A percentile compares a stretch with the other conserved stretches of the same genome.
These are phyloP conservation scores for Pseudoips prasinana DNA, from an alignment of 2,888 invertebrate species.

Conservation along the genomic window DNA sequence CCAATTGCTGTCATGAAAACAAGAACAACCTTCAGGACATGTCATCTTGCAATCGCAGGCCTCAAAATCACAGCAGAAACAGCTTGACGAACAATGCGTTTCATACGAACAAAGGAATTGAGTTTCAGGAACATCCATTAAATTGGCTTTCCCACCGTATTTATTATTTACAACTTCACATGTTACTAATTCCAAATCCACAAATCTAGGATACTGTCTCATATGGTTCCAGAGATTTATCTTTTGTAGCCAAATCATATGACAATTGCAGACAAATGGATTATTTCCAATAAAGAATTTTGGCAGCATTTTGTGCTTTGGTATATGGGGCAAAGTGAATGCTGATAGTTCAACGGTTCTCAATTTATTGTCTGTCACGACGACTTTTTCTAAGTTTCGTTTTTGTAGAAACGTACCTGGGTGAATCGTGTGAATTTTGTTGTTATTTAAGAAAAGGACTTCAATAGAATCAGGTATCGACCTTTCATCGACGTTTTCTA, in stretches of 20 bases:
- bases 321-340: slow-evolving; percentile 85
- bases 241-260: slow-evolving; percentile 92
- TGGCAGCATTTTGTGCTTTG: slow-evolving; percentile 85
- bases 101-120: slow-evolving; percentile 92
- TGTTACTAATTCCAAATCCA: slow-evolving; percentile 88
- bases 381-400: slow-evolving; percentile 87
- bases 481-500: slow-evolving; percentile 85
- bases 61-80: slow-evolving; percentile 94
- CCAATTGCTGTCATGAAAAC: slow-evolving; percentile 93
- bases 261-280: slow-evolving; percentile 93
- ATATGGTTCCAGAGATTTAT: slow-evolving; percentile 88
- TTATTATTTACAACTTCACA: slow-evolving; percentile 88
- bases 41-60: slow-evolving; percentile 95
- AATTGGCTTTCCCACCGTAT: slow-evolving; percentile 84
- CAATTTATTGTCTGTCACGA: slow-evolving; percentile 88
- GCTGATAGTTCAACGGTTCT: slow-evolving; percentile 87
- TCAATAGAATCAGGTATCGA: slow-evolving; percentile 89
- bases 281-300: slow-evolving; percentile 91
- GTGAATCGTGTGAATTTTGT: slow-evolving; percentile 86
- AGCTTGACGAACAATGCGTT: slow-evolving; percentile 90
- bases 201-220: slow-evolving; percentile 88
- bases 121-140: slow-evolving; percentile 86
- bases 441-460: slow-evolving; percentile 88
- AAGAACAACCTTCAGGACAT: slow-evolving; percentile 91
- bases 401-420: slow-evolving; percentile 88